Base-by-base conservation (phyloP, 2,888 invertebrate species). In the Spicauda simplicius region DNA sequence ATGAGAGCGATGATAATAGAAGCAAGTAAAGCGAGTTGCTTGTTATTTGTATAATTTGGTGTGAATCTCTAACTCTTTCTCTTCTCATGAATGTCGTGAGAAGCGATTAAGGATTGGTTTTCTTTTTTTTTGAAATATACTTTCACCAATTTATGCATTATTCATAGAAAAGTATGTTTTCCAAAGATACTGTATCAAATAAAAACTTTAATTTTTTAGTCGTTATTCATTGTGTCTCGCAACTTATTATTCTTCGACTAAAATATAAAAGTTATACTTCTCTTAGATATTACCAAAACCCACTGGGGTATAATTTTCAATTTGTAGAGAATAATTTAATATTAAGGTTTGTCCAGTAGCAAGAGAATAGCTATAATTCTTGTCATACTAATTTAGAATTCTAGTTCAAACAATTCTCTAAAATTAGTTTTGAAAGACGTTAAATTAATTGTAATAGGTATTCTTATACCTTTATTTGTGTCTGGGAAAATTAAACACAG, bases 401-500 rank as follows among this genome's bases (percentile, higher is more conserved):
- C 33, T 33, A 33, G 33, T 3, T 33, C 8, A 10, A 33, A 10
- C 33, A 33, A 33, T 33, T 33, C 33, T 6, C 33, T 33, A 33
- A 33, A 33, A 10, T 33, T 33, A 6, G 33, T 33, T 33, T 33
- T 25, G 25, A 25, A 8, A 33, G 41, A 12, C 25, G 14, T 41
- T 41, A 14, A 41, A 41, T 41, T 41, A 41, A 41, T 41, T 41
- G 14, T 41, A 41, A 41, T 14, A 41, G 41, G 41, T 37, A 57
- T 14, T 58, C 12, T 48, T 18, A 16, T n/a, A 33, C 25, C 45
- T 11, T 55, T 16, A 45, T 54, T 56, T 48, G 12, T 18, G 30
- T 63, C 18, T 25, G 0, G 45, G 50, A 18, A 50, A 50, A 56
- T 64, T 48, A 52, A 50, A 56, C 50, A 30, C 50, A 56, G 56